Base-by-base conservation (phyloP, 1,140 invertebrate genomes). In the Trachymyrmex septentrionalis region DNA sequence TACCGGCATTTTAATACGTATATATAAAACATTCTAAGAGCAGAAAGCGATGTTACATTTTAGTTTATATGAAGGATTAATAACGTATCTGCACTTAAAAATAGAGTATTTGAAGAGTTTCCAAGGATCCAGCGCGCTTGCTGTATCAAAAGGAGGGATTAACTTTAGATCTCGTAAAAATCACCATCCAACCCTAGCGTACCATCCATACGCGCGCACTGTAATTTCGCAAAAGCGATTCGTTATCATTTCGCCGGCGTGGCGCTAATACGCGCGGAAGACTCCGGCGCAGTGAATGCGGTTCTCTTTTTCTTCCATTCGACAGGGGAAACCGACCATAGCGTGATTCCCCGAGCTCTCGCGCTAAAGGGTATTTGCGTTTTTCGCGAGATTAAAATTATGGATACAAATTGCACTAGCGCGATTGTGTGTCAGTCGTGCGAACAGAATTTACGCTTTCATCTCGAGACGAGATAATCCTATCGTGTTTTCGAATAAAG, bases 321-420 rank as follows among this genome's bases (percentile, higher is more conserved):
- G 71, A 44, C 69, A 50, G 69, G 19, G 19, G 44, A 30, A 73
- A 57, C 69, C 48, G 44, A 69, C 64, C 53, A 53, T 50, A 53
- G 38, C 24, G 34, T 64, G 34, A 81, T 48, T 59, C 53, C 16
- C 38, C 34, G 66, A 59, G 55, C 66, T 19, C 27, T 50, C 69
- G 53, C 19, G 55, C 38, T 59, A 82, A 61, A 82, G 67, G 38
- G 12, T 57, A 30, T 44, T 75, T 69, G 69, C 69, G 55, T 84
- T 84, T 84, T 84, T 84, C 69, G 69, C 55, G 69, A 50, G 69
- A 84, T 84, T 84, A 84, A 84, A 84, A 84, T 84, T 84, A 84
- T 73, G 69, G 69, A 84, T 73, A 84, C 80, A 61, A 84, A 84
- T 75, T 75, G 80, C 80, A 48, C 80, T n/a, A 73, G 55, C 55